Evolutionary conservation across 1,140 invertebrate species (phyloP).

Genomic region (Cheumatopsyche charites): DNA sequence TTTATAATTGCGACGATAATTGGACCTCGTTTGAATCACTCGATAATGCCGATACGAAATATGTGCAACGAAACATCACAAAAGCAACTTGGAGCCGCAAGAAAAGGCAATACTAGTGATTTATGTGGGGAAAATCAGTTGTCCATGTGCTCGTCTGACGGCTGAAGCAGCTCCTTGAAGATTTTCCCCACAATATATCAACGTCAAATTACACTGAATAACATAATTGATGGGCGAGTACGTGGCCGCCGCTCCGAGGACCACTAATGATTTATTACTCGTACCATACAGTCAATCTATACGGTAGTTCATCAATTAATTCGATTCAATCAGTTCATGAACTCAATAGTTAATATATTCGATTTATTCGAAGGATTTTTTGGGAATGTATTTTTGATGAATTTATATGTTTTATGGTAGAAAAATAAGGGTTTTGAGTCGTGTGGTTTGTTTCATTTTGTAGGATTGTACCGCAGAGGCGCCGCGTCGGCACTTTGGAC

Average conservation of each 20-base stretch:
- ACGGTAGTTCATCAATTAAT: background rate
- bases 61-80: background rate
- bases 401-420: background rate
- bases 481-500: constrained; percentile 36
- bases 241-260: constrained; percentile 3
- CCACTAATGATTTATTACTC: constrained; percentile 44
- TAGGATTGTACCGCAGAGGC: constrained; percentile 22
- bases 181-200: constrained; percentile 48
- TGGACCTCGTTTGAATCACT: background rate
- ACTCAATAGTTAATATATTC: too few relatives aligned
- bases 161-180: constrained; percentile 28
- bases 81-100: background rate
- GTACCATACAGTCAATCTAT: constrained; percentile 18
- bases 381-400: too few relatives aligned
- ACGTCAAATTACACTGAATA: constrained; percentile 48
- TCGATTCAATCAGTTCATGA: too few relatives aligned
- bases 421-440: background rate
- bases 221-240: constrained; percentile 45
- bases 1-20: background rate
- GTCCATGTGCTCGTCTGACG: background rate
- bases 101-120: background rate
- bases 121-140: constrained; percentile 22
- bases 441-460: background rate
- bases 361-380: too few relatives aligned
- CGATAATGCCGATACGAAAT: background rate